A percentile compares a stretch with the other conserved stretches of the same genome.
Conservation (phyloP, 2,888 invertebrate species). For the Pachliopta kotzebuea region DNA sequence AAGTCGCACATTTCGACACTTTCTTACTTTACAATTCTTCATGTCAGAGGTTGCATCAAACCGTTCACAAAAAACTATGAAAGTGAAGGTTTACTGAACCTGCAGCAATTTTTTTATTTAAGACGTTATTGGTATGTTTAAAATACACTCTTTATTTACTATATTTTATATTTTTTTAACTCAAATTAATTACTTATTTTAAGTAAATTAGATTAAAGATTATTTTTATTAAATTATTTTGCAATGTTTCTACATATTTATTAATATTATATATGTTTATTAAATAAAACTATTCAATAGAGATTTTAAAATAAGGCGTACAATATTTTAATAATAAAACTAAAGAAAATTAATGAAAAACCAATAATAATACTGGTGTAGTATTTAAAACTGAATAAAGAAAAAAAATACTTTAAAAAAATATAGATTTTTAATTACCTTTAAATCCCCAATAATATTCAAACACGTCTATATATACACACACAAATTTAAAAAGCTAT, state of each 20-base stretch:
- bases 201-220: too few relatives aligned
- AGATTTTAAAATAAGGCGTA: too few relatives aligned
- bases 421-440: neutral
- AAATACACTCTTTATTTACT: too few relatives aligned
- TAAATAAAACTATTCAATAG: too few relatives aligned
- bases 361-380: neutral
- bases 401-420: neutral
- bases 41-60: constrained; percentile 20
- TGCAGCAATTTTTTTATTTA: neutral
- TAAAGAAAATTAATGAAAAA: too few relatives aligned
- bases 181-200: too few relatives aligned
- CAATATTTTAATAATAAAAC: too few relatives aligned
- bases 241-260: too few relatives aligned
- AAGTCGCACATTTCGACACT: constrained; percentile 21
- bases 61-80: constrained; percentile 14
- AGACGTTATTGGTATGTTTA: too few relatives aligned
- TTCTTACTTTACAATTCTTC: constrained; percentile 19
- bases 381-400: neutral
- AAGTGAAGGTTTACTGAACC: constrained; percentile 7
- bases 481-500: constrained; percentile 8
- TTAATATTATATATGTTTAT: too few relatives aligned
- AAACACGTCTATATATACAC: constrained; percentile 1
- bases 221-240: too few relatives aligned
- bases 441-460: neutral
- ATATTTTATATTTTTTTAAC: too few relatives aligned